Conservation (phyloP, 1,140 invertebrate genomes). For the Pteromalus puparum region DNA sequence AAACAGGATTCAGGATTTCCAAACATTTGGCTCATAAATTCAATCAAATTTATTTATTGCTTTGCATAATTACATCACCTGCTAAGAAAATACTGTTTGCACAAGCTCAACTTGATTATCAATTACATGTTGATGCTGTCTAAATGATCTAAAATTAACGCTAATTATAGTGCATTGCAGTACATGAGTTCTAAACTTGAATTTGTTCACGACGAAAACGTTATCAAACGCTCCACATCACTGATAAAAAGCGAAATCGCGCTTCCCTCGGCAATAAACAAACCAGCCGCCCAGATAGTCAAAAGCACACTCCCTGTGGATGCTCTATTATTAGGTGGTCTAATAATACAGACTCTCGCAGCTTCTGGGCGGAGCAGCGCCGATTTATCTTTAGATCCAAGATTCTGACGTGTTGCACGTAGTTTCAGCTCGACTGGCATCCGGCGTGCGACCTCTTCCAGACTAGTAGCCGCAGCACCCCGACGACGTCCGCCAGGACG, state of each 20-base stretch:
- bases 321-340: conserved; percentile 33
- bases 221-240: not conserved
- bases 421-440: conserved; percentile 67
- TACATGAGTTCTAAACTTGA: too few relatives aligned
- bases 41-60: conserved; percentile 12
- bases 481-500: conserved; percentile 49
- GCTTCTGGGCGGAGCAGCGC: not conserved
- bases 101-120: not conserved
- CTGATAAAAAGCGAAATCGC: not conserved
- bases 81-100: not conserved
- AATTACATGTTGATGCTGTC: not conserved
- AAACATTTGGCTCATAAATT: not conserved
- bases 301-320: not conserved
- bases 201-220: too few relatives aligned
- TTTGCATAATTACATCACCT: not conserved
- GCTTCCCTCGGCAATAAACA: not conserved
- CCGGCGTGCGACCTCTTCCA: conserved; percentile 55
- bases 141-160: not conserved
- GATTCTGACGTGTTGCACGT: conserved; percentile 1
- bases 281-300: not conserved
- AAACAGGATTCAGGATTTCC: not conserved
- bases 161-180: too few relatives aligned
- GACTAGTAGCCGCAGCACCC: conserved; percentile 26
- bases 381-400: not conserved
- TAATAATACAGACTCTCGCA: conserved; percentile 18